phyloP scores from a whole-genome alignment of 1,140 invertebrate genomes.

The Contarinia nasturtii region DNA sequence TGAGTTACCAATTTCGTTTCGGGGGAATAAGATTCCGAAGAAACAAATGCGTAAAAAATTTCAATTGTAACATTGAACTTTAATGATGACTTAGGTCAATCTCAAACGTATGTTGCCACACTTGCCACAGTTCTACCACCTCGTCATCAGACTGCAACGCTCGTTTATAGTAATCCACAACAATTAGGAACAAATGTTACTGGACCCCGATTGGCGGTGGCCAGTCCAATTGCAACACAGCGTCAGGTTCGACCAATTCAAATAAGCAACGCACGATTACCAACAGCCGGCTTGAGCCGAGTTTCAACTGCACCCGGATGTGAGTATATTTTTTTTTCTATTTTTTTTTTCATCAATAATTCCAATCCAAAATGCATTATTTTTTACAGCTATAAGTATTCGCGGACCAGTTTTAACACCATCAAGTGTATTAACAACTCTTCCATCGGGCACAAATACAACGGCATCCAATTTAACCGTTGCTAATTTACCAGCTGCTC shows the following conservation, averaged over 20 bases:
- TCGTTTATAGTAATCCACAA: slow-evolving; percentile 12
- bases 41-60: no score
- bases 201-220: slow-evolving; percentile 16
- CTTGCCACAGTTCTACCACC: slow-evolving; percentile 20
- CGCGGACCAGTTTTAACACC: slow-evolving; percentile 16
- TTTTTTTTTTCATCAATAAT: no score
- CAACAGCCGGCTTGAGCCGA: slow-evolving; percentile 11
- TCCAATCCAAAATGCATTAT: no score
- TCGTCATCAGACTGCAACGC: slow-evolving; percentile 19
- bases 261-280: slow-evolving; percentile 13
- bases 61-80: no score
- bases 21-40: no score
- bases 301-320: slow-evolving; percentile 7
- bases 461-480: slow-evolving; percentile 12
- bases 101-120: slow-evolving; percentile 16
- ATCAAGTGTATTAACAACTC: slow-evolving; percentile 10
- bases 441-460: slow-evolving; percentile 4
- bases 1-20: neutral
- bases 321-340: no score
- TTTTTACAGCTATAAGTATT: slow-evolving; percentile 15
- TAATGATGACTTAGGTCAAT: slow-evolving; percentile 2
- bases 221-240: slow-evolving; percentile 11
- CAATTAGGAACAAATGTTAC: slow-evolving; percentile 8
- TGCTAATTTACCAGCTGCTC: slow-evolving; percentile 8
- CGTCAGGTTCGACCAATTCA: slow-evolving; percentile 17